phyloP scores from a whole-genome alignment of 2,113 vertebrate species.

The Gnathonemus longibarbis region DNA sequence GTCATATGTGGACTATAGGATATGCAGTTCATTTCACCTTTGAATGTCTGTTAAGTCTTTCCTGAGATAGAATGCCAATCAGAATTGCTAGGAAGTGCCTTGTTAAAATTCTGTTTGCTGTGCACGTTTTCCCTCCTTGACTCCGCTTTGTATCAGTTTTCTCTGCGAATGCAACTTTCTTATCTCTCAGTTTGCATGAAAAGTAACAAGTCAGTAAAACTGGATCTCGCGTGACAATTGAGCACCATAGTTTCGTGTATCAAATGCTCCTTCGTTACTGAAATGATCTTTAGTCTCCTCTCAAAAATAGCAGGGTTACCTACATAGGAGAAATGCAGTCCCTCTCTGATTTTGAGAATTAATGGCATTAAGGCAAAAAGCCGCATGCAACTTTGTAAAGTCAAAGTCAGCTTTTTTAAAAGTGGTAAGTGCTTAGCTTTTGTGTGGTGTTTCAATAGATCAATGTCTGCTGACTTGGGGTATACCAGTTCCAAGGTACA shows the following conservation, averaged over 20 bases:
- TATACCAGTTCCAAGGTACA: slow-evolving; percentile 33
- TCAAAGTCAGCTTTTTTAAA: slow-evolving; percentile 38
- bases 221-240: slow-evolving; percentile 54
- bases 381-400: neutral
- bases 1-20: neutral
- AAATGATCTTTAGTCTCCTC: slow-evolving; percentile 52
- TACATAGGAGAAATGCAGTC: neutral
- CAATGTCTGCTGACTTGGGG: slow-evolving; percentile 30
- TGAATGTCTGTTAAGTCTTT: neutral
- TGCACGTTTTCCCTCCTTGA: slow-evolving; percentile 46
- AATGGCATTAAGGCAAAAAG: neutral
- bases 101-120: slow-evolving; percentile 41
- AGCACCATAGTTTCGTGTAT: slow-evolving; percentile 44
- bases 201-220: slow-evolving; percentile 61
- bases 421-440: slow-evolving; percentile 27
- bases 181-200: slow-evolving; percentile 40
- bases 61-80: neutral
- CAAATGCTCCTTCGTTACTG: slow-evolving; percentile 45
- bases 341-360: neutral
- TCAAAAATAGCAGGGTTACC: neutral
- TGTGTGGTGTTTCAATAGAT: slow-evolving; percentile 22
- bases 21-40: too few relatives aligned
- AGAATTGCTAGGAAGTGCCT: neutral
- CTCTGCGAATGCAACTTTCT: slow-evolving; percentile 49
- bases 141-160: slow-evolving; percentile 53